Conservation (phyloP, 2,888 invertebrate genomes). For the Oasisia sp. region DNA sequence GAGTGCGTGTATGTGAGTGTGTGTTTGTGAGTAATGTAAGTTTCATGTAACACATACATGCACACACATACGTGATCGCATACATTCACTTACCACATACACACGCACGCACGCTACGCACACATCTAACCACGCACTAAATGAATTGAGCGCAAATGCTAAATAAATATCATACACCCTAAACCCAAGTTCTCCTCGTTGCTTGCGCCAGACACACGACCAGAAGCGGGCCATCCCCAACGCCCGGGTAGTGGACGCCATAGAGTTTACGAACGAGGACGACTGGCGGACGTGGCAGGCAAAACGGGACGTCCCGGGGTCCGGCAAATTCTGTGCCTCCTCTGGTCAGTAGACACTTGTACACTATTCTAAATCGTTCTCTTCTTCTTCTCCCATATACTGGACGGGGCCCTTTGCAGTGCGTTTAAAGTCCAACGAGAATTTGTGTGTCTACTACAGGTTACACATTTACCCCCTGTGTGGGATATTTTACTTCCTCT, state of each 20-base stretch:
- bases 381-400: too few species aligned
- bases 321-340: slow-evolving; percentile 42
- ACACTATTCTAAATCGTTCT: too few species aligned
- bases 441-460: too few species aligned
- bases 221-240: slow-evolving; percentile 43
- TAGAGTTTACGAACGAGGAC: slow-evolving; percentile 46
- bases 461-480: too few species aligned
- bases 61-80: too few species aligned
- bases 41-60: too few species aligned
- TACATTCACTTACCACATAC: too few species aligned
- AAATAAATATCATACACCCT: background rate
- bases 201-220: slow-evolving; percentile 38
- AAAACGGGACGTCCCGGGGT: slow-evolving; percentile 42
- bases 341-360: slow-evolving; percentile 34
- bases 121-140: background rate
- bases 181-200: background rate
- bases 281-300: slow-evolving; percentile 46
- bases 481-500: too few species aligned
- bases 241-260: slow-evolving; percentile 41
- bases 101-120: too few species aligned
- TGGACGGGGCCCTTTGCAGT: too few species aligned
- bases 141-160: too few species aligned
- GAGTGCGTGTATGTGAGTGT: background rate
- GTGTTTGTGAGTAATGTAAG: background rate
- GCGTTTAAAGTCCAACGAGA: too few species aligned